phyloP scores from a whole-genome alignment of 1,140 invertebrate species.

The Eriocheir sinensis region DNA sequence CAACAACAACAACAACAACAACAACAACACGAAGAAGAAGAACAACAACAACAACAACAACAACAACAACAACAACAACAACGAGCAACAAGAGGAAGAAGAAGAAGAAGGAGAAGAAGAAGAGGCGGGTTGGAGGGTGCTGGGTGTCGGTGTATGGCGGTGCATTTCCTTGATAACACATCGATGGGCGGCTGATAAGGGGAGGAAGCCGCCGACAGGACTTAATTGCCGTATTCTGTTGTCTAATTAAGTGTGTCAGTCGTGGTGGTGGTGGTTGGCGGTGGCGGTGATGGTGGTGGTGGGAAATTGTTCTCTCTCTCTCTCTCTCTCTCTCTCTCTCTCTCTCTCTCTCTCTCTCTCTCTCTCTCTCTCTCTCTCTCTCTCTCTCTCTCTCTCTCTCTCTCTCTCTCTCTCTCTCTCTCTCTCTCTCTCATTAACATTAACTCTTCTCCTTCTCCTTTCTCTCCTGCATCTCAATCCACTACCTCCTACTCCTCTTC shows the following conservation, averaged over 20 bases:
- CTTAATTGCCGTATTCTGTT: conserved; percentile 71
- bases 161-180: conserved; percentile 53
- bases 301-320: not conserved
- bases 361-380: not conserved
- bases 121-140: not conserved
- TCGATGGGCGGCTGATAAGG: conserved; percentile 62
- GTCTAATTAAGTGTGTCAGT: conserved; percentile 74
- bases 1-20: too few relatives aligned
- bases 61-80: too few relatives aligned
- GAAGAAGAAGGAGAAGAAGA: not conserved
- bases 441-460: not conserved
- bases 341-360: not conserved
- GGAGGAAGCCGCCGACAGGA: conserved; percentile 62
- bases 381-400: not conserved
- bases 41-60: too few relatives aligned
- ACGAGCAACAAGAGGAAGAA: not conserved
- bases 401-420: conserved; percentile 32
- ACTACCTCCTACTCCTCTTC: too few relatives aligned
- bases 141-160: conserved; percentile 28
- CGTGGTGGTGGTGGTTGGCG: not conserved
- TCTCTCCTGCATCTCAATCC: too few relatives aligned
- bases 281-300: not conserved
- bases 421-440: conserved; percentile 4
- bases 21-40: too few relatives aligned
- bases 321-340: conserved; percentile 18